Conservation (phyloP, 2,888 invertebrate genomes). For the Rhorus exstirpatorius region DNA sequence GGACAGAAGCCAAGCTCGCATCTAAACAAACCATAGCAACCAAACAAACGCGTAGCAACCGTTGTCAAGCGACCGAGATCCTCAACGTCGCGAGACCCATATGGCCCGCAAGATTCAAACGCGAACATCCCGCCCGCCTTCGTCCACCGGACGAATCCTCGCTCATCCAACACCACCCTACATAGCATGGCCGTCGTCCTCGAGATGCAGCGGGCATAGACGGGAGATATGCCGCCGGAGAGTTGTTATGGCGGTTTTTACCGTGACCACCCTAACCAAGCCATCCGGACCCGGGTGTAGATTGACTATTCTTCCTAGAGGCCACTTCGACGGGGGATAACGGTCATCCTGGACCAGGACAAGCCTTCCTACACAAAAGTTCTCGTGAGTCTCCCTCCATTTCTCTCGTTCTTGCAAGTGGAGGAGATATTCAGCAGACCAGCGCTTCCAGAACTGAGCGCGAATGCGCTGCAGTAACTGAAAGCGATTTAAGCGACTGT, state of each 20-base stretch:
- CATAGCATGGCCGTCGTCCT: too few species aligned
- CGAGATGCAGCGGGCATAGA: neutral
- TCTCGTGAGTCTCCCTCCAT: neutral
- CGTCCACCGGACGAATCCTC: too few species aligned
- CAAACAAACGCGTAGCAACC: too few species aligned
- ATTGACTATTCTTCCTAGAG: conserved; percentile 31
- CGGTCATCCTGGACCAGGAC: conserved; percentile 10
- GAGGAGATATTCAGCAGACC: neutral
- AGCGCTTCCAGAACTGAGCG: neutral
- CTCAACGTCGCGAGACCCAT: neutral
- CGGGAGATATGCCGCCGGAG: too few species aligned
- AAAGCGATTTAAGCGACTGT: conserved; percentile 47
- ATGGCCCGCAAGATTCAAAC: neutral
- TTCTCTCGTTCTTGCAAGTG: neutral
- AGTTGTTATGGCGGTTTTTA: conserved; percentile 31
- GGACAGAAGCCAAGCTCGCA: neutral
- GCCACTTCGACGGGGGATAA: conserved; percentile 43
- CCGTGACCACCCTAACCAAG: conserved; percentile 38
- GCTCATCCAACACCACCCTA: too few species aligned
- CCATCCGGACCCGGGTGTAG: conserved; percentile 23
- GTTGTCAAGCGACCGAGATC: neutral
- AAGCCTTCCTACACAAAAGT: neutral
- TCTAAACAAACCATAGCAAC: too few species aligned
- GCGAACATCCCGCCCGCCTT: neutral
- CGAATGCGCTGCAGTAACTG: conserved; percentile 55